These are phyloP conservation scores for Sphenopsis melanotis DNA, from an alignment of 2,797 vertebrate genomes.

Conservation along the genomic window DNA sequence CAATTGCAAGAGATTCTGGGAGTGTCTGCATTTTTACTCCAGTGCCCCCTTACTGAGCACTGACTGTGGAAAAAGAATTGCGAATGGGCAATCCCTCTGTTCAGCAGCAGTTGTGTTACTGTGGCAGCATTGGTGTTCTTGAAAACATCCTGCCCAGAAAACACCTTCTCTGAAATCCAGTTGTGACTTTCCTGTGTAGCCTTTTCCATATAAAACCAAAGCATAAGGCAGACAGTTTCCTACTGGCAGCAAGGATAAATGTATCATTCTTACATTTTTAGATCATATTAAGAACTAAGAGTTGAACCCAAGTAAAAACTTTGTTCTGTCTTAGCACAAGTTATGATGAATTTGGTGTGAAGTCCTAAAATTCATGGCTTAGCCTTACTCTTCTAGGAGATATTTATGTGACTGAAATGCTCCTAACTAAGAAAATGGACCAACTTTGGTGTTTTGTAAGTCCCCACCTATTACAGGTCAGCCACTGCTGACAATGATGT, in stretches of 20 bases:
- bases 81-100: not conserved
- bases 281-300: not conserved
- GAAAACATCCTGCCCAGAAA: not conserved
- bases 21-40: accelerated
- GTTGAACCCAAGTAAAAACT: not conserved
- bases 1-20: not conserved
- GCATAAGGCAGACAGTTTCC: not conserved
- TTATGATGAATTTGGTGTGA: not conserved
- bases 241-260: not conserved
- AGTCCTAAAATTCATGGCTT: not conserved
- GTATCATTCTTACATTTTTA: not conserved
- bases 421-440: not conserved
- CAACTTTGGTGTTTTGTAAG: not conserved
- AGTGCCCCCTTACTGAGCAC: not conserved
- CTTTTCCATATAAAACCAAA: not conserved
- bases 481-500: not conserved
- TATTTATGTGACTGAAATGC: not conserved
- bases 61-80: not conserved
- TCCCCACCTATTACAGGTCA: not conserved
- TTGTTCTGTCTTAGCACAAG: not conserved
- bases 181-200: not conserved
- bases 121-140: not conserved
- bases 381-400: not conserved
- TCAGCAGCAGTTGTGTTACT: not conserved
- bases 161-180: not conserved